phyloP scores from a whole-genome alignment of 2,113 vertebrate genomes.

The Sinocyclocheilus grahami region DNA sequence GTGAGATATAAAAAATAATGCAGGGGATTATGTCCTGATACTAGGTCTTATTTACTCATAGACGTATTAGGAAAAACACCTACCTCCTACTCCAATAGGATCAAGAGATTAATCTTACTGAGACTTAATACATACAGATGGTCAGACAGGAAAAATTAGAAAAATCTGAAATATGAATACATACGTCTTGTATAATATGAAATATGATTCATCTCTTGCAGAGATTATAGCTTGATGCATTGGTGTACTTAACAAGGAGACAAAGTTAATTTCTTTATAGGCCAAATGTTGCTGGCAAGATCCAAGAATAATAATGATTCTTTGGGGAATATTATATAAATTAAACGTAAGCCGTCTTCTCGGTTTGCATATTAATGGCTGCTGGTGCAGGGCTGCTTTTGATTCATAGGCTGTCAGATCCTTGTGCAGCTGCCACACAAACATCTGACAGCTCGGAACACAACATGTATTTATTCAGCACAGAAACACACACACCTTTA shows the following conservation, averaged over 20 bases:
- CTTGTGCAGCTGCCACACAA: constrained; percentile 58
- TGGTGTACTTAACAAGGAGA: constrained; percentile 81
- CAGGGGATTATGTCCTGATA: constrained; percentile 83
- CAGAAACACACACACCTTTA: constrained; percentile 41
- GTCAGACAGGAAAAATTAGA: constrained; percentile 91
- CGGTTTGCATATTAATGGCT: constrained; percentile 73
- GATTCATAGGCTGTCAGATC: constrained; percentile 67
- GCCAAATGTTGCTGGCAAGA: constrained; percentile 75
- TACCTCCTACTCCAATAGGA: constrained; percentile 83
- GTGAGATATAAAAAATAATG: constrained; percentile 78
- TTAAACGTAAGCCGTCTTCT: constrained; percentile 76
- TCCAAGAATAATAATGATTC: constrained; percentile 76
- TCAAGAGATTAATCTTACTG: constrained; percentile 91
- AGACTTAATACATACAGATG: constrained; percentile 88
- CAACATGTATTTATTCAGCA: constrained; percentile 52
- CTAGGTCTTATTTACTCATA: constrained; percentile 80
- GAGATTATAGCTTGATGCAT: constrained; percentile 87
- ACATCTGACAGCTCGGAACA: constrained; percentile 52
- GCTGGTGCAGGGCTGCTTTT: constrained; percentile 53
- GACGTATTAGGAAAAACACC: constrained; percentile 80
- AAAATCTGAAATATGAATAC: constrained; percentile 91
- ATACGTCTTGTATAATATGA: constrained; percentile 84
- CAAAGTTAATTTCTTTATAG: constrained; percentile 84
- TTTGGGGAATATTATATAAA: constrained; percentile 77
- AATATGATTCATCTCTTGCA: constrained; percentile 83